These are phyloP conservation scores for Hirtodrosophila alboralis DNA, from an alignment of 2,888 invertebrate genomes.

Conservation along the genomic window DNA sequence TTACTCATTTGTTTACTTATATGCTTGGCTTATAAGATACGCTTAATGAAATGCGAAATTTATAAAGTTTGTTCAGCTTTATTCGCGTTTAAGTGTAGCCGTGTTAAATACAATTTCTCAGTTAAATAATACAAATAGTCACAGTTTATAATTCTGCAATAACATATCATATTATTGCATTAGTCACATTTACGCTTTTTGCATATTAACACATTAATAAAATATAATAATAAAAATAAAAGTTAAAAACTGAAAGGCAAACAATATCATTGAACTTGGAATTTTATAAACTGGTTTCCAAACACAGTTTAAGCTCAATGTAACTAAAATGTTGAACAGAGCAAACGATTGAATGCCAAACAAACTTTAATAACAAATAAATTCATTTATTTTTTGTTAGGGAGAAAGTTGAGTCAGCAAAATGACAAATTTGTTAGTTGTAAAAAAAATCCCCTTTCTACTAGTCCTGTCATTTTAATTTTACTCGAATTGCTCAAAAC, in stretches of 20 bases:
- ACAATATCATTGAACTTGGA: slow-evolving; percentile 36
- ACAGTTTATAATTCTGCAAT: background rate
- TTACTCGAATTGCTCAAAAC: too few relatives aligned
- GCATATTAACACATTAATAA: slow-evolving; percentile 1
- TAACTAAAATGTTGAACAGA: slow-evolving; percentile 3
- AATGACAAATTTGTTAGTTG: too few relatives aligned
- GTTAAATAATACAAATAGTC: slow-evolving; percentile 1
- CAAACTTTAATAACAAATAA: background rate
- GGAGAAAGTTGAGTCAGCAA: too few relatives aligned
- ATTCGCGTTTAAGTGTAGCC: background rate
- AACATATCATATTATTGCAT: slow-evolving; percentile 21
- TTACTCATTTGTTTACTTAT: slow-evolving; percentile 27
- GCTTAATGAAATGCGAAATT: slow-evolving; percentile 1
- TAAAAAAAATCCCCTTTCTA: too few relatives aligned
- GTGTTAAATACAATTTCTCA: background rate
- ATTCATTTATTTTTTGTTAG: background rate
- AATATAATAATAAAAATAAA: background rate
- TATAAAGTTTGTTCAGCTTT: slow-evolving; percentile 26
- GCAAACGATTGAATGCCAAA: background rate
- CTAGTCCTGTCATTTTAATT: too few relatives aligned
- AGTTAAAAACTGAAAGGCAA: background rate
- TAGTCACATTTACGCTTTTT: slow-evolving; percentile 26
- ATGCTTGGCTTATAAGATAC: background rate
- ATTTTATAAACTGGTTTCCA: slow-evolving; percentile 31
- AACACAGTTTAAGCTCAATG: slow-evolving; percentile 2